phyloP scores from a whole-genome alignment of 1,140 invertebrate genomes.

The Pseudomyrmex sp. region DNA sequence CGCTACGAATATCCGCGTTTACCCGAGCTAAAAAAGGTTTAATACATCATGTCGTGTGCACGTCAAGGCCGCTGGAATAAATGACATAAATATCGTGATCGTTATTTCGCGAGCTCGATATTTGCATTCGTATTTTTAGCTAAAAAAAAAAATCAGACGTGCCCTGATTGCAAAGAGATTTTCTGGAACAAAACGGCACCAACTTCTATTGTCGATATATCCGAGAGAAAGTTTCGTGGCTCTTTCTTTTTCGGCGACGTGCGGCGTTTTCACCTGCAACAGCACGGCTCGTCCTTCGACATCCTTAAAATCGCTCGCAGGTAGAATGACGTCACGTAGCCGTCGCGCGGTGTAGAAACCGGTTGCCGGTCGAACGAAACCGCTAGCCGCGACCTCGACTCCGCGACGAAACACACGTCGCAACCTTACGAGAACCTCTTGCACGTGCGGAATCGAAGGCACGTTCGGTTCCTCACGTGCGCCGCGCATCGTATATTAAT shows the following conservation, averaged over 20 bases:
- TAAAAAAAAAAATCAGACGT: background rate
- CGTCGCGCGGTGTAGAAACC: constrained; percentile 68
- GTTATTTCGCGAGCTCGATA: background rate
- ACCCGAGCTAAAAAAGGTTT: constrained; percentile 10
- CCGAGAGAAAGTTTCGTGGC: constrained; percentile 49
- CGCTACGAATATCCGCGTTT: constrained; percentile 36
- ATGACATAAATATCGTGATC: constrained; percentile 32
- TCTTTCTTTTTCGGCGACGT: constrained; percentile 43
- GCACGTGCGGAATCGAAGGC: constrained; percentile 44
- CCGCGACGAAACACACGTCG: constrained; percentile 64
- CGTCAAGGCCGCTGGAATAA: constrained; percentile 16
- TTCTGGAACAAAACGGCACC: too few species aligned
- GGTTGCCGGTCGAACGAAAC: constrained; percentile 78
- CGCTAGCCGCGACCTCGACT: constrained; percentile 80
- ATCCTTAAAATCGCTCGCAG: constrained; percentile 77
- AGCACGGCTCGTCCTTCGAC: constrained; percentile 67
- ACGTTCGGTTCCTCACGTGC: constrained; percentile 55
- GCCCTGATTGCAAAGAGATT: background rate
- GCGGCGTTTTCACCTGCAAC: constrained; percentile 71
- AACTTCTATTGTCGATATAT: constrained; percentile 7
- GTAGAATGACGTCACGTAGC: constrained; percentile 75
- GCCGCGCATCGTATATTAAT: constrained; percentile 38
- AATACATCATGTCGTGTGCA: background rate
- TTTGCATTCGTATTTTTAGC: constrained; percentile 4
- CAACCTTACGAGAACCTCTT: constrained; percentile 73